Evolutionary conservation across 2,888 invertebrate genomes (phyloP), one percentile per base, ranked within the genome.

Genomic region (Eristalis intricaria): DNA sequence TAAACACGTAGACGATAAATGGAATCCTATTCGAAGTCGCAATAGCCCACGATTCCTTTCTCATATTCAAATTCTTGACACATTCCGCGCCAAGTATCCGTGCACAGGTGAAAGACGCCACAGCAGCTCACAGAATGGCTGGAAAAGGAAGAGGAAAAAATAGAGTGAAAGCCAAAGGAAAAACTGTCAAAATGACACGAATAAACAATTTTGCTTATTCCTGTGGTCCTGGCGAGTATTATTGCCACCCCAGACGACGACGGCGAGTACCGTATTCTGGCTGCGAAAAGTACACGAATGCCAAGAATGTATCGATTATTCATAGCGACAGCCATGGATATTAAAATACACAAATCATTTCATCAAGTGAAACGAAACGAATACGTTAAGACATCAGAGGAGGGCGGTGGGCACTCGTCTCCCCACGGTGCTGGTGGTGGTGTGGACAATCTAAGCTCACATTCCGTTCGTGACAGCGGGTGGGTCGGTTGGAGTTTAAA

Each of bases 291-390:
- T 79, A 80, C 80, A 80, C 66, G 56, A 71, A 65, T 84, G 75
- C 70, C 75, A 75, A 13, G 5, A 60, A 32, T 29, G 38, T 68
- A 71, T 79, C 74, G 84, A 76, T 80, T 76, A 74, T 84, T 84
- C 70, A 76, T 71, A 68, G 63, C 68, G 81, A 85, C 76, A 85
- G 58, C 63, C 69, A 76, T 71, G 76, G 76, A 64, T 77, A 81
- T 80, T 85, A 71, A 81, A 85, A 61, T 76, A 76, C 40, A 76
- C 68, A 81, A 84, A 85, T 81, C 71, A 85, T 77, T 81, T 80
- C 80, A 58, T 76, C 84, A 80, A 79, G 61, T 43, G 35, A 79
- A 79, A 43, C 61, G 84, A 65, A 70, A 60, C 40, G 65, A 56
- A 84, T 23, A 70, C 15, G 23, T 38, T 71, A 32, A 64, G 32